Evolutionary conservation across 2,113 vertebrate species (phyloP).

Genomic region (Nycticebus coucang): DNA sequence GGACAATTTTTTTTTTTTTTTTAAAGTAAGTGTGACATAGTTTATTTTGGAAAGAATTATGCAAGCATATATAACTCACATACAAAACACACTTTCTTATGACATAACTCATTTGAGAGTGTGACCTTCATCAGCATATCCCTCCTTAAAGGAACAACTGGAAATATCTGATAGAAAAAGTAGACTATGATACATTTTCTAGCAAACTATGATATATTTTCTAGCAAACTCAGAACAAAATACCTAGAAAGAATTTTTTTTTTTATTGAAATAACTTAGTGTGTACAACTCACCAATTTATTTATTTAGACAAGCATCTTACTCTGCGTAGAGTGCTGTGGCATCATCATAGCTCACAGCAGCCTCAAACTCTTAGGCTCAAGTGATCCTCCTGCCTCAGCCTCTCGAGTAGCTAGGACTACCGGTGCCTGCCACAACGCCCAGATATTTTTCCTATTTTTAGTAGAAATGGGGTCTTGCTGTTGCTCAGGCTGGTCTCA

Average conservation of each 20-base stretch:
- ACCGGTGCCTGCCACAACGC: too few relatives aligned
- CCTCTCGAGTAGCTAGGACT: too few relatives aligned
- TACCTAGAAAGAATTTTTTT: neutral
- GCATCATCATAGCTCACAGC: too few relatives aligned
- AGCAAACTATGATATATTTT: neutral
- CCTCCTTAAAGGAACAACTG: neutral
- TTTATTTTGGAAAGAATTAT: conserved; percentile 12
- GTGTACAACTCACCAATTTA: too few relatives aligned
- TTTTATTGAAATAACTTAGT: neutral
- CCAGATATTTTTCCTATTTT: too few relatives aligned
- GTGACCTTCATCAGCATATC: neutral
- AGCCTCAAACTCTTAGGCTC: too few relatives aligned
- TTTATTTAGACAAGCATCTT: too few relatives aligned
- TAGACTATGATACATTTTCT: neutral
- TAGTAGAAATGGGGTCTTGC: too few relatives aligned
- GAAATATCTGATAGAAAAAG: neutral
- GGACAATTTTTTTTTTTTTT: too few relatives aligned
- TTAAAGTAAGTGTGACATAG: neutral
- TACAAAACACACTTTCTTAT: neutral
- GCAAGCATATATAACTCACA: neutral
- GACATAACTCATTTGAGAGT: neutral
- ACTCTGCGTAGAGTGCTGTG: too few relatives aligned
- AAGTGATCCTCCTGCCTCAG: too few relatives aligned
- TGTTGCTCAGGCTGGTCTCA: too few relatives aligned
- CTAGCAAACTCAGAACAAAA: neutral